Evolutionary conservation across 2,888 invertebrate species (phyloP), one percentile per base, ranked within the genome.

Genomic region (Anorthoa munda): DNA sequence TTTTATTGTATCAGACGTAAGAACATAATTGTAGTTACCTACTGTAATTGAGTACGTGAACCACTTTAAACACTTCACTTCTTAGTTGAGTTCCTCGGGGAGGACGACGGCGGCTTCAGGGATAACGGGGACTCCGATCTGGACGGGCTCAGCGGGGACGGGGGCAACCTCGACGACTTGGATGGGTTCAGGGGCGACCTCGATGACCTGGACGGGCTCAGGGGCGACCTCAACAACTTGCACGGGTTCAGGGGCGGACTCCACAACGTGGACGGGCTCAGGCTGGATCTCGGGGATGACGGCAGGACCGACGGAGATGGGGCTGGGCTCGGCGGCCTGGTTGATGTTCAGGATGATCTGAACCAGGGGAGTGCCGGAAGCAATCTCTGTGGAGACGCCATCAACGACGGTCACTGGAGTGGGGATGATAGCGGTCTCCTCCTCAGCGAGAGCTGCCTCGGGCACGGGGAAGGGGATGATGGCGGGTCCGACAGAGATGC

Each of bases 61-160:
- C 45, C 21, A 67, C 31, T 56, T 23, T 39, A 56, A 48, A 56
- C 39, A 17, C 15, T 50, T 26, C 21, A 64, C 60, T 53, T 71
- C 76, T 90, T 89, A 91, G 89, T 90, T 91, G 66, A 92, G 89
- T 53, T 60, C 77, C n/a, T 91, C 92, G 63, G 92, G 92, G 60
- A 91, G 90, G 75, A 80, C 82, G 67, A 90, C 86, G 21, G 82
- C 91, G 83, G 90, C 89, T 15, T 81, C 74, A 67, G 91, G 89
- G 77, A 91, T 71, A 82, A 90, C 82, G 70, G 89, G 89, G 58
- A 85, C 80, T 1, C 81, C 89, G 68, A 89, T 85, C 59, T 79
- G 58, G 69, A 91, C 86, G 82, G 89, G 87, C 65, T 87, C 88
- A 21, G 79, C 81, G 71, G 87, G 82, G 31, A 84, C 86, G 17